Evolutionary conservation across 2,888 invertebrate genomes (phyloP).

Genomic region (Dynastes grantii): DNA sequence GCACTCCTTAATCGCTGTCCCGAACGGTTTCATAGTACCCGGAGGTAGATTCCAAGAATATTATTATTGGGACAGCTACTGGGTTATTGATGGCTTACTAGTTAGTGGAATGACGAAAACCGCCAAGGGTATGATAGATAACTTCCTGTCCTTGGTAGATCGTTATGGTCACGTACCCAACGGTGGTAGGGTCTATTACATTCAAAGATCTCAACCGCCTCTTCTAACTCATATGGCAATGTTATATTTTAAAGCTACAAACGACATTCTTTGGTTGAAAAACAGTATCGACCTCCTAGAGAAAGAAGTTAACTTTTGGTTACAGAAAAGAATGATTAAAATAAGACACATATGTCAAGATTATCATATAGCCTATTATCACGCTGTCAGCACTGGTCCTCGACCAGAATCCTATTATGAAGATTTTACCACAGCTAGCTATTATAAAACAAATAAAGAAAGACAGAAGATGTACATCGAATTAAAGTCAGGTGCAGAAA

Average conservation of each 20-base stretch:
- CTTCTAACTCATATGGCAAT: conserved; percentile 82
- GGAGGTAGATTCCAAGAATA: conserved; percentile 83
- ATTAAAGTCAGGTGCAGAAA: conserved; percentile 87
- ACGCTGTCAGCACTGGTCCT: conserved; percentile 76
- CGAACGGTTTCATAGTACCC: conserved; percentile 78
- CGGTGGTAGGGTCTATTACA: conserved; percentile 87
- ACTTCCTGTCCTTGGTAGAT: conserved; percentile 81
- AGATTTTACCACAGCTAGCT: conserved; percentile 73
- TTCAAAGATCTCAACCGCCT: conserved; percentile 81
- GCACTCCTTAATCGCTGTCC: conserved; percentile 69
- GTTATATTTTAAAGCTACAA: conserved; percentile 77
- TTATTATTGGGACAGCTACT: conserved; percentile 93
- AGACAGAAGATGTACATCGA: conserved; percentile 75
- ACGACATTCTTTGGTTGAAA: conserved; percentile 77
- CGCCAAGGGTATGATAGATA: conserved; percentile 81
- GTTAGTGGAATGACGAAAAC: conserved; percentile 84
- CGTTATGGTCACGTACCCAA: conserved; percentile 84
- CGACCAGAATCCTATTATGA: conserved; percentile 83
- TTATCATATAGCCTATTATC: conserved; percentile 76
- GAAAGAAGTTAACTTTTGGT: conserved; percentile 79
- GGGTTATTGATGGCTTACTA: conserved; percentile 87
- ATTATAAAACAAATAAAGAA: conserved; percentile 69
- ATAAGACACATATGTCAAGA: conserved; percentile 71
- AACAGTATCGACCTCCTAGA: conserved; percentile 75
- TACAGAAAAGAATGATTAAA: conserved; percentile 73